Evolutionary conservation across 92 coral and sea anemone genomes (phyloP).

Genomic region (Meandrina meandrites): DNA sequence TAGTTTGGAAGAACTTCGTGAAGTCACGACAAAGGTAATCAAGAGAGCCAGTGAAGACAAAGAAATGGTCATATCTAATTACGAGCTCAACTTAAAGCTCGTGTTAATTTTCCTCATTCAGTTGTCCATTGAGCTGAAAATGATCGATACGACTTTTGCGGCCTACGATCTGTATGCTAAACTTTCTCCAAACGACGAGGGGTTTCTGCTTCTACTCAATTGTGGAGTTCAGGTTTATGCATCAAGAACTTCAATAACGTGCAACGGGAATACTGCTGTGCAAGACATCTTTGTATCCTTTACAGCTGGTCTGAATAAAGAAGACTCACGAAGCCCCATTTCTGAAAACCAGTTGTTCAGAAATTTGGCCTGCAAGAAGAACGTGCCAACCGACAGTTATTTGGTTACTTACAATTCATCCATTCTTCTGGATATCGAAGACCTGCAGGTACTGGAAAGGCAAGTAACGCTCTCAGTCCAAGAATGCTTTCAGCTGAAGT

Average conservation of each 20-base stretch:
- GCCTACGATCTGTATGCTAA: constrained; percentile 12
- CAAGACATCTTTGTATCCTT: constrained; percentile 21
- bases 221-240: constrained; percentile 11
- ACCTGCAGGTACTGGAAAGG: not conserved
- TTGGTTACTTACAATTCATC: not conserved
- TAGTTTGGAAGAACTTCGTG: not conserved
- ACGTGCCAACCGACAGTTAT: not conserved
- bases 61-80: not conserved
- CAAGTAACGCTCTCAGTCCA: not conserved
- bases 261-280: constrained; percentile 26
- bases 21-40: too few relatives aligned
- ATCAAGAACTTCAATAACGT: not conserved
- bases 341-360: not conserved
- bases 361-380: not conserved
- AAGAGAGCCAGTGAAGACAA: not conserved
- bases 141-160: constrained; percentile 6
- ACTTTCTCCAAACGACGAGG: not conserved
- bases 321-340: not conserved
- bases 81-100: not conserved
- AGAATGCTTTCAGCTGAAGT: not conserved
- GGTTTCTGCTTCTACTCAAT: not conserved
- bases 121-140: not conserved
- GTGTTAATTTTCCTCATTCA: not conserved
- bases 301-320: not conserved
- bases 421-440: constrained; percentile 5